Percentiles rank a stretch among this genome's conserved stretches.
Conservation (phyloP, 2,113 vertebrate genomes). For the Cephalopholis sonnerati region DNA sequence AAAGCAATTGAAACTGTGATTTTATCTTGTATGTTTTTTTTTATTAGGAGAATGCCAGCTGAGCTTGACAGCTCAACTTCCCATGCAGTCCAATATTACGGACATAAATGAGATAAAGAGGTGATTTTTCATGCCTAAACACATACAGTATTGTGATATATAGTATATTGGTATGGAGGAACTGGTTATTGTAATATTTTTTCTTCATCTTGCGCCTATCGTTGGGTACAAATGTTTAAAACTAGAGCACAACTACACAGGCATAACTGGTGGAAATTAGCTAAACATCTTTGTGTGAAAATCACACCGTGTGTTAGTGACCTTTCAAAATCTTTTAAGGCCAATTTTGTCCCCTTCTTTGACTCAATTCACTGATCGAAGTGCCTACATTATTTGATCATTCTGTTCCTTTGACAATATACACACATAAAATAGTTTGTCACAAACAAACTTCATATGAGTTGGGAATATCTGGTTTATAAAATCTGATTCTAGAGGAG, state of each 20-base stretch:
- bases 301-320: not conserved
- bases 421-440: not conserved
- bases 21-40: not conserved
- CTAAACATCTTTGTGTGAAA: not conserved
- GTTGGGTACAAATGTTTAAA: slow-evolving; percentile 37
- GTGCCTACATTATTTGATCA: not conserved
- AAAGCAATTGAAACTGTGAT: slow-evolving; percentile 29
- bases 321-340: slow-evolving; percentile 8
- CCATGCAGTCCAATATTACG: slow-evolving; percentile 54
- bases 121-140: slow-evolving; percentile 58
- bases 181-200: slow-evolving; percentile 36
- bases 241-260: slow-evolving; percentile 41
- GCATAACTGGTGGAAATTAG: slow-evolving; percentile 14
- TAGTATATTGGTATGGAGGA: slow-evolving; percentile 27
- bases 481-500: slow-evolving; percentile 16
- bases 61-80: slow-evolving; percentile 19
- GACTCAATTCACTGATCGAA: not conserved
- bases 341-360: not conserved
- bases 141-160: slow-evolving; percentile 44
- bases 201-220: slow-evolving; percentile 8
- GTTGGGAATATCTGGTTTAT: slow-evolving; percentile 15
- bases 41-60: slow-evolving; percentile 11
- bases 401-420: slow-evolving; percentile 10
- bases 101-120: slow-evolving; percentile 52
- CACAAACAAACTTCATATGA: not conserved